Conservation (phyloP, 2,113 vertebrate genomes). For the Anguilla rostrata region DNA sequence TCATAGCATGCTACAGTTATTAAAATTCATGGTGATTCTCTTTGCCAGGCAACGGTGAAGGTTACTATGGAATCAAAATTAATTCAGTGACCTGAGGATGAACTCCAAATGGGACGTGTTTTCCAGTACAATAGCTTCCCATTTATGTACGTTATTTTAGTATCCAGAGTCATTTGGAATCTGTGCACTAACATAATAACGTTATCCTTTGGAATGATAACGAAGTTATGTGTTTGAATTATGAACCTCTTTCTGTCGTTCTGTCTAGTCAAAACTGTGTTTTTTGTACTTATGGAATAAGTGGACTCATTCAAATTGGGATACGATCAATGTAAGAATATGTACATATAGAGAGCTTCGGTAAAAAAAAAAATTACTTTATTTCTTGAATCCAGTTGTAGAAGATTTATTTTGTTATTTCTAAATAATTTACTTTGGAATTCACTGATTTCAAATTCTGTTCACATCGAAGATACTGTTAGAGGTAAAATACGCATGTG, state of each 20-base stretch:
- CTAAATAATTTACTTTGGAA: not conserved
- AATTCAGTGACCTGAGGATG: conserved; percentile 64
- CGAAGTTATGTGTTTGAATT: not conserved
- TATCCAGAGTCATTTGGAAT: conserved; percentile 25
- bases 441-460: not conserved
- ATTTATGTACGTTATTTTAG: conserved; percentile 45
- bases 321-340: not conserved
- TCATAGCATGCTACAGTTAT: conserved; percentile 23
- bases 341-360: not conserved
- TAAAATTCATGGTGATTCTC: conserved; percentile 34
- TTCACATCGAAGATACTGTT: not conserved
- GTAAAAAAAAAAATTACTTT: not conserved
- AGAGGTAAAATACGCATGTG: not conserved
- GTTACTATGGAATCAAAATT: conserved; percentile 53
- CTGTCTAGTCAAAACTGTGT: not conserved
- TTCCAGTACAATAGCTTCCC: conserved; percentile 61
- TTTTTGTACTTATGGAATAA: not conserved
- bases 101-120: conserved; percentile 56
- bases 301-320: not conserved
- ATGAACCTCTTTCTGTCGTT: not conserved
- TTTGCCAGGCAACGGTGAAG: conserved; percentile 49
- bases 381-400: not conserved
- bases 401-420: not conserved
- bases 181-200: not conserved
- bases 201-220: not conserved